Base-by-base conservation (phyloP, 2,888 invertebrate genomes). In the Digitonthophagus gazella region DNA sequence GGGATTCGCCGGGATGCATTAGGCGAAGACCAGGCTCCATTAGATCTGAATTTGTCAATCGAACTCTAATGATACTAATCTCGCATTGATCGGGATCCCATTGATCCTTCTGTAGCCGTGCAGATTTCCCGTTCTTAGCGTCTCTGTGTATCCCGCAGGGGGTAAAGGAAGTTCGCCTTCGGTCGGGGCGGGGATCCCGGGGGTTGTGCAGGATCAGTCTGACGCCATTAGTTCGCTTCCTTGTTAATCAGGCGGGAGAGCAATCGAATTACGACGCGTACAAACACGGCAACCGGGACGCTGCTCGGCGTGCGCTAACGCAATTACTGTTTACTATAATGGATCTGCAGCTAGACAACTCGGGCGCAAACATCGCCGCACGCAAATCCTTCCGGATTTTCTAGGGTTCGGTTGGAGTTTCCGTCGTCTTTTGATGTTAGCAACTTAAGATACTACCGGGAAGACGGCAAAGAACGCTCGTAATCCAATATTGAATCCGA, bases 241-340 rank as follows among this genome's bases (percentile, higher is more conserved):
- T 61, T 61, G 61, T 61, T 61, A 61, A 61, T 61, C 61, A 61
- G 61, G 8, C 61, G 18, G 61, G 61, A 61, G 61, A 61, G 61
- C 61, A 61, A 61, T 61, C 61, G 61, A 61, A 61, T 61, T 61
- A 61, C 61, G 19, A 16, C 61, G 61, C 61, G 20, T 19, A 61
- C 61, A 61, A 61, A 18, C 18, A 61, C 61, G 20, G 20, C 18
- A 61, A 18, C 61, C 57, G 16, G 61, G 18, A 61, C 61, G 61
- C 18, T 20, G 19, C 61, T 18, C 61, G 58, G 2, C 58, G 58
- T 58, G 18, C 16, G 18, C 58, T 58, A 58, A 58, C 58, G 58
- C 58, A 58, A 58, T 58, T 61, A 61, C 6, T n/a, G 18, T 61
- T 61, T 61, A 61, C 19, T 61, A 61, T 61, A 61, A 61, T 61